Percentiles rank a stretch among this genome's conserved stretches.
These are phyloP conservation scores for Rhagonycha lutea DNA, from an alignment of 2,888 invertebrate genomes.

Conservation along the genomic window DNA sequence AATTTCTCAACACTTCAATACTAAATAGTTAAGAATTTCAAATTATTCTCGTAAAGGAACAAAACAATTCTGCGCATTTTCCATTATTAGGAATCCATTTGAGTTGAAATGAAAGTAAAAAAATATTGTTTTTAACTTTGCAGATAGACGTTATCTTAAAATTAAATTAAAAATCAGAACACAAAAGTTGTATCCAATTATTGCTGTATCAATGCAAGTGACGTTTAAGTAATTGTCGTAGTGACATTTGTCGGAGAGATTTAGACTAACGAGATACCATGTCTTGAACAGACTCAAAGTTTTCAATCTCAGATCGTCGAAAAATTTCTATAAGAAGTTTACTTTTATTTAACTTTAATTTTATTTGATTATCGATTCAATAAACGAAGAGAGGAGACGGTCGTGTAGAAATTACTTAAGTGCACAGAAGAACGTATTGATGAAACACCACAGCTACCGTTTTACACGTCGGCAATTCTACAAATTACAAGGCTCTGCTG, in stretches of 20 bases:
- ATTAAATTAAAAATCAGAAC: constrained; percentile 52
- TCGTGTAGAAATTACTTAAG: constrained; percentile 13
- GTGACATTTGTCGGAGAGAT: constrained; percentile 39
- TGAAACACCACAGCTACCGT: constrained; percentile 26
- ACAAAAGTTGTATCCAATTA: constrained; percentile 52
- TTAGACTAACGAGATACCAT: constrained; percentile 32
- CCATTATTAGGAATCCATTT: not conserved
- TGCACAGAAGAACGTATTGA: constrained; percentile 18
- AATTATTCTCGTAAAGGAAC: not conserved
- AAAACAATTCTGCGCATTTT: constrained; percentile 4
- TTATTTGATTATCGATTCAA: constrained; percentile 3
- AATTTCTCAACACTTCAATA: constrained; percentile 22
- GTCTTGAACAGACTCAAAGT: constrained; percentile 30
- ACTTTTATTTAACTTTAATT: not conserved
- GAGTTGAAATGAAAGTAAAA: constrained; percentile 3
- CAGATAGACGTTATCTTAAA: constrained; percentile 34
- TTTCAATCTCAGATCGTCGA: constrained; percentile 24
- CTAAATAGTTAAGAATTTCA: constrained; percentile 12
- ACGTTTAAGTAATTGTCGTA: constrained; percentile 49
- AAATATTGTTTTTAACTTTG: constrained; percentile 15
- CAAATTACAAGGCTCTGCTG: constrained; percentile 27
- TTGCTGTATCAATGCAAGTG: constrained; percentile 52
- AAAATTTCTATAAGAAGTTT: constrained; percentile 4
- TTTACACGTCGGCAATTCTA: constrained; percentile 30
- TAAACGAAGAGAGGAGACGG: constrained; percentile 13